Conservation (phyloP, 2,888 invertebrate genomes). For the Xylocampa areola region DNA sequence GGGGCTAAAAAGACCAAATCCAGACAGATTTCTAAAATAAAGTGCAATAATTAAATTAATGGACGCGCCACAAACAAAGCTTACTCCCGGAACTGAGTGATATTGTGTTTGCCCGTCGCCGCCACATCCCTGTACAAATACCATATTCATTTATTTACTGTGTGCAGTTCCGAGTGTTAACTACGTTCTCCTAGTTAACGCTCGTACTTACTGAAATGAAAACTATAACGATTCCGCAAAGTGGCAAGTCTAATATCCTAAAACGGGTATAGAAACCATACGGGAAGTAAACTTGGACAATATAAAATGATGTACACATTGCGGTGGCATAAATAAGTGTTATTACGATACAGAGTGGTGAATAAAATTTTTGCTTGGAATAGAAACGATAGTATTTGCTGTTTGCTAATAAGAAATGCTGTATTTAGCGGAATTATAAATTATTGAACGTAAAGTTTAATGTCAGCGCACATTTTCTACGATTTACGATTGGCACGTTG, state of each 20-base stretch:
- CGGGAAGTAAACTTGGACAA: conserved; percentile 39
- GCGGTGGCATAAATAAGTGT: conserved; percentile 43
- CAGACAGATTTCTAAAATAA: conserved; percentile 35
- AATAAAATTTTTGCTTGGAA: conserved; percentile 33
- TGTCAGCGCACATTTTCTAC: too few relatives aligned
- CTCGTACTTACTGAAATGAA: conserved; percentile 77
- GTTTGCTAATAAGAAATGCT: conserved; percentile 26
- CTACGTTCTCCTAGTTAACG: conserved; percentile 62
- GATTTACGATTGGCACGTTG: too few relatives aligned
- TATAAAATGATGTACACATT: conserved; percentile 46
- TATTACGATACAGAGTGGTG: conserved; percentile 36
- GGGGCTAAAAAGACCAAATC: conserved; percentile 5
- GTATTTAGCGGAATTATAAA: conserved; percentile 26
- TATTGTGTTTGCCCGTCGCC: conserved; percentile 57
- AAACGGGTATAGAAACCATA: conserved; percentile 48
- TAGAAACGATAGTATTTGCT: conserved; percentile 41
- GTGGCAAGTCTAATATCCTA: conserved; percentile 66
- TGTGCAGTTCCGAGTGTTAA: conserved; percentile 63
- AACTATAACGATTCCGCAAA: conserved; percentile 73
- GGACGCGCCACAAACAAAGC: conserved; percentile 59
- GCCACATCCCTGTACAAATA: conserved; percentile 39
- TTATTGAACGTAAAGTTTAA: too few relatives aligned
- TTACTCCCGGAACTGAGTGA: conserved; percentile 41
- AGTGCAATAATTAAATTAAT: conserved; percentile 64
- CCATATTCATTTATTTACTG: conserved; percentile 65